A percentile compares a stretch with the other conserved stretches of the same genome.
Conservation (phyloP, 1,140 invertebrate genomes). For the Ephestia elutella region DNA sequence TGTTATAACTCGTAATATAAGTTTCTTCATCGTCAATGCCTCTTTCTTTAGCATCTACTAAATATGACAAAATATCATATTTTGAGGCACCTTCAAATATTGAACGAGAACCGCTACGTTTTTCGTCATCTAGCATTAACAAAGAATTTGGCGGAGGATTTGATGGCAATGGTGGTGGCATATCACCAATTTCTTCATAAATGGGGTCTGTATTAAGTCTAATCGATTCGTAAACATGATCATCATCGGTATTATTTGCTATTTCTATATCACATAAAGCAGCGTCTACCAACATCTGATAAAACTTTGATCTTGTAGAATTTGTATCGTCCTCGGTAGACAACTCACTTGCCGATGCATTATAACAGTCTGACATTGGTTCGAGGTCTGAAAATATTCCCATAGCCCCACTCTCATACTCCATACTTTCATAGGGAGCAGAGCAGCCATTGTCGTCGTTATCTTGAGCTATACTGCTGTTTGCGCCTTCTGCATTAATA, state of each 20-base stretch:
- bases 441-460: slow-evolving; percentile 68
- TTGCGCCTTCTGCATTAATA: slow-evolving; percentile 28
- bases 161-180: slow-evolving; percentile 83
- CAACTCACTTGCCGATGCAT: slow-evolving; percentile 76
- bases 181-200: slow-evolving; percentile 89
- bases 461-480: slow-evolving; percentile 20
- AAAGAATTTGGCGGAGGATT: slow-evolving; percentile 80
- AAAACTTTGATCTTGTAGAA: slow-evolving; percentile 78
- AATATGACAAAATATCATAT: slow-evolving; percentile 90
- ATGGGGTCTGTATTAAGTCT: slow-evolving; percentile 85
- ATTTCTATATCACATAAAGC: slow-evolving; percentile 78
- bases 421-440: slow-evolving; percentile 76
- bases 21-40: slow-evolving; percentile 78
- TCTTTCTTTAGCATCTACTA: slow-evolving; percentile 88
- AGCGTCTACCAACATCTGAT: slow-evolving; percentile 80
- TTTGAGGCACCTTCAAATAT: slow-evolving; percentile 91
- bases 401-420: slow-evolving; percentile 71
- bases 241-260: slow-evolving; percentile 75
- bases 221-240: slow-evolving; percentile 87
- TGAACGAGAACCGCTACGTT: slow-evolving; percentile 78
- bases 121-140: slow-evolving; percentile 76
- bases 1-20: slow-evolving; percentile 76
- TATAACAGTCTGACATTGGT: slow-evolving; percentile 80
- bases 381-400: slow-evolving; percentile 71
- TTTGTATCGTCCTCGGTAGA: slow-evolving; percentile 77